Base-by-base conservation (phyloP, 2,797 vertebrate genomes). In the Pantherophis alleghaniensis region DNA sequence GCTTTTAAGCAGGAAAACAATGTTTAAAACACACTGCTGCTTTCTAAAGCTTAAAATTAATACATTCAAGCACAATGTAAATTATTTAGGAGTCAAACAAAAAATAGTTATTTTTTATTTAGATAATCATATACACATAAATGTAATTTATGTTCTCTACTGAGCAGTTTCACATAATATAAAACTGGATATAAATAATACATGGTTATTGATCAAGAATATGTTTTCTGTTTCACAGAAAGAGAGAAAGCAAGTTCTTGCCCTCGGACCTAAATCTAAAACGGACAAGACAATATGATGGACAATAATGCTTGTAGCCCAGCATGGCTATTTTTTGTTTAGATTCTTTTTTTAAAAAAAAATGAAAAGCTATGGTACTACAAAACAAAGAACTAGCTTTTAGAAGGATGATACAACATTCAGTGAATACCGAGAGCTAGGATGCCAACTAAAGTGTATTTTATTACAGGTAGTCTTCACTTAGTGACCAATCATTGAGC, bases 1-100 rank as follows among this genome's bases (percentile, higher is more conserved):
- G 12, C 37, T 90, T 79, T 53, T 93, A 63, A 87, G 57, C 28
- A 66, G 6, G 83, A 83, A 95, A 79, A 87, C 94, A 91, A 95
- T 87, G 92, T 94, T 94, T 90, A 90, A 94, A 95, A 28, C 94
- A 42, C 69, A 96, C 96, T 95, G 91, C 37, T 92, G 26, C 66
- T 94, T 95, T 88, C 26, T 92, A 94, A 92, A 94, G 32, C 53
- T 53, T 91, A 86, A n/a, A 14, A 60, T 53, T 93, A 94, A 92
- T 42, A 94, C 93, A 94, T 88, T 94, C 16, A 95, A 94, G 92
- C 88, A 42, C 14, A 69, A 51, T 87, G 91, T 92, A 93, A 95
- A 92, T 92, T 95, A 26, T 13, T 94, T 56, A 83, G 12, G 6
- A 95, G 79, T 26, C 90, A 96, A 90, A 88, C 2, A 1, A 86